Conservation (phyloP, 2,113 vertebrate species). For the Haplochromis burtoni region DNA sequence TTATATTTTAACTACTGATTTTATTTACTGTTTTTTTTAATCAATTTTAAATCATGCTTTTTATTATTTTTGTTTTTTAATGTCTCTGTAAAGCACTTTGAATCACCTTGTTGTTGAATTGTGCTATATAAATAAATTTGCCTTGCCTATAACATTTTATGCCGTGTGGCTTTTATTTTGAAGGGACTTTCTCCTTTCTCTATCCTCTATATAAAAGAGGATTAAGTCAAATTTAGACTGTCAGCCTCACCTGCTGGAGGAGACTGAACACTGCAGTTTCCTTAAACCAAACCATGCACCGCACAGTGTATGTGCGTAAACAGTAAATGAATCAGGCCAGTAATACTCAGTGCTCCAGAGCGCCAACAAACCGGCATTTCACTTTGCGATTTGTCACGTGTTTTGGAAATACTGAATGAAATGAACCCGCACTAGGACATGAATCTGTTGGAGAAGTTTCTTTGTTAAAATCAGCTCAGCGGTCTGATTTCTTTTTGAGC, state of each 20-base stretch:
- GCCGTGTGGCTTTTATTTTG: neutral
- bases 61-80: neutral
- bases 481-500: neutral
- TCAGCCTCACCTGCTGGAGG: conserved; percentile 51
- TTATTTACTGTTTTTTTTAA: neutral
- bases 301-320: neutral
- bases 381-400: neutral
- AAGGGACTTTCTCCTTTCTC: neutral
- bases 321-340: neutral
- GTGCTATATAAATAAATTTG: neutral
- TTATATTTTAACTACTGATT: neutral
- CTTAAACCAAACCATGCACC: neutral
- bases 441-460: neutral
- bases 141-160: neutral
- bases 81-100: neutral
- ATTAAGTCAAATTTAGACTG: neutral
- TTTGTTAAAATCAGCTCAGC: neutral
- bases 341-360: neutral
- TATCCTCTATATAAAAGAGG: neutral
- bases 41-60: neutral
- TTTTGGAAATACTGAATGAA: neutral
- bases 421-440: neutral
- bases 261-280: conserved; percentile 13
- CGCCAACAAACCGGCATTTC: neutral
- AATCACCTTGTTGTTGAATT: neutral